These are phyloP conservation scores for Apodemia hepburni DNA, from an alignment of 2,888 invertebrate genomes.

Conservation along the genomic window DNA sequence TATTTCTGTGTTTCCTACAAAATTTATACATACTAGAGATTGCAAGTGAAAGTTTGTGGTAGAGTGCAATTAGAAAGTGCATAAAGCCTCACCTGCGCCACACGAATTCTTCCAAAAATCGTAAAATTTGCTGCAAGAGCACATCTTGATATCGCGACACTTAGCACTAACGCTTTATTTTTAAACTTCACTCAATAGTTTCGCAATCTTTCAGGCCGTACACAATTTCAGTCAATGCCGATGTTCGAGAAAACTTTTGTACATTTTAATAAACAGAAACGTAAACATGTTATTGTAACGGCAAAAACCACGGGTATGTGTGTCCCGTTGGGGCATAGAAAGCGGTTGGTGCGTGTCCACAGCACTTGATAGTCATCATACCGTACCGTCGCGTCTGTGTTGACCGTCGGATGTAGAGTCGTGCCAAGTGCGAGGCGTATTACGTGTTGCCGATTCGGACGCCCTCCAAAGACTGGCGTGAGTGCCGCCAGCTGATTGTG, in stretches of 20 bases:
- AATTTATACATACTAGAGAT: not conserved
- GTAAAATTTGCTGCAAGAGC: conserved; percentile 74
- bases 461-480: conserved; percentile 62
- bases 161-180: conserved; percentile 72
- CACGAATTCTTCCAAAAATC: conserved; percentile 76
- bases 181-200: conserved; percentile 78
- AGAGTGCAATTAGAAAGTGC: conserved; percentile 1
- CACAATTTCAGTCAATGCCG: conserved; percentile 56
- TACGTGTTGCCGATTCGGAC: conserved; percentile 55
- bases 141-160: conserved; percentile 68
- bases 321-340: conserved; percentile 65
- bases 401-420: conserved; percentile 31
- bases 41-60: not conserved
- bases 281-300: conserved; percentile 62
- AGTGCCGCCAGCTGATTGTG: conserved; percentile 22
- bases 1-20: not conserved
- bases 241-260: conserved; percentile 54
- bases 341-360: conserved; percentile 48
- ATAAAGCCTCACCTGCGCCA: conserved; percentile 64
- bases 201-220: conserved; percentile 68
- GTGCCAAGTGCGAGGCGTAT: conserved; percentile 34
- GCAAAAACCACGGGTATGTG: conserved; percentile 47
- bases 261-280: conserved; percentile 38
- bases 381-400: conserved; percentile 33
- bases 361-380: conserved; percentile 47